phyloP scores from a whole-genome alignment of 2,888 invertebrate species.

The Nipponacmea schrenckii region DNA sequence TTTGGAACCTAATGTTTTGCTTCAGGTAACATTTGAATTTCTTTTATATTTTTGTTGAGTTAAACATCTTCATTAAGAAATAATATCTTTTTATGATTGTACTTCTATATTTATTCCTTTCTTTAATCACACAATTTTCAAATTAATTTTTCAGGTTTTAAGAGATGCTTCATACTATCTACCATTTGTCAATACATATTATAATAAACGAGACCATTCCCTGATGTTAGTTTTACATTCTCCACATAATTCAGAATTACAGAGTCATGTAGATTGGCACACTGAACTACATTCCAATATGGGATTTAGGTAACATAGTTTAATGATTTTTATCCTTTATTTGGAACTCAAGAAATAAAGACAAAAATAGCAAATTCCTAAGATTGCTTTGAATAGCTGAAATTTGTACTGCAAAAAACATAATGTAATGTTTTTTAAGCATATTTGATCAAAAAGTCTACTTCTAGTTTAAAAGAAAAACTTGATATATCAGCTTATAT shows the following conservation, averaged over 20 bases:
- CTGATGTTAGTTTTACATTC: conserved; percentile 64
- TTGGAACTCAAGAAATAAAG: too few relatives aligned
- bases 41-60: too few relatives aligned
- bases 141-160: conserved; percentile 48
- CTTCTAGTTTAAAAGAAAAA: too few relatives aligned
- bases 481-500: too few relatives aligned
- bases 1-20: conserved; percentile 59
- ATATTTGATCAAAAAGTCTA: too few relatives aligned
- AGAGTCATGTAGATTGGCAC: conserved; percentile 62
- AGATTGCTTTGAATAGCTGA: too few relatives aligned
- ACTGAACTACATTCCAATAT: conserved; percentile 65
- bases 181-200: conserved; percentile 64
- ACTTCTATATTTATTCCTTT: neutral
- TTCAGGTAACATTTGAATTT: conserved; percentile 53
- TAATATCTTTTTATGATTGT: neutral
- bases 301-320: conserved; percentile 63
- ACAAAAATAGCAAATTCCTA: too few relatives aligned
- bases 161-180: conserved; percentile 55
- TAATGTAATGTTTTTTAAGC: too few relatives aligned
- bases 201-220: conserved; percentile 63
- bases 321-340: neutral
- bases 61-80: too few relatives aligned
- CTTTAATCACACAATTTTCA: too few relatives aligned
- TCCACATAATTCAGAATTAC: conserved; percentile 56
- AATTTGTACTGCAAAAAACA: too few relatives aligned